Evolutionary conservation across 2,113 vertebrate species (phyloP).

Genomic region (Cacatua alba): DNA sequence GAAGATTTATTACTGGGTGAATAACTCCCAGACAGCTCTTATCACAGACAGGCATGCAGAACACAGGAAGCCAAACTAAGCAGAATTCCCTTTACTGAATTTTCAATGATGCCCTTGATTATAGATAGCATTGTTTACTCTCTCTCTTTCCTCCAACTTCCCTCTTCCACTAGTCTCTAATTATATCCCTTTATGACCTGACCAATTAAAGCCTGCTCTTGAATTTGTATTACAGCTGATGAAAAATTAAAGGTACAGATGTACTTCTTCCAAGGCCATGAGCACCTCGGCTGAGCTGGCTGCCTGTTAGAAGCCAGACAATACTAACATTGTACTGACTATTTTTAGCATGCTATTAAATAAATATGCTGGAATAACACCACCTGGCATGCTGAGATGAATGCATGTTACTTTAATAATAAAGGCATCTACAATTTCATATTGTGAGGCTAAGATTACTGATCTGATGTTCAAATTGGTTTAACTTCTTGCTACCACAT

Average conservation of each 20-base stretch:
- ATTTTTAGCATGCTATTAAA: constrained; percentile 48
- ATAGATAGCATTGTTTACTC: constrained; percentile 72
- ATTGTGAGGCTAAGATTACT: constrained; percentile 9
- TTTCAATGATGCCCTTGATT: constrained; percentile 72
- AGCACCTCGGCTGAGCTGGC: background rate
- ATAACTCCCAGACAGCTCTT: constrained; percentile 67
- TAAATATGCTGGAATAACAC: constrained; percentile 55
- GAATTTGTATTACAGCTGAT: constrained; percentile 62
- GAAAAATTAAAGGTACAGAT: constrained; percentile 71
- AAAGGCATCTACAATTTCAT: constrained; percentile 3
- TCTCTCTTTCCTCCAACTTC: constrained; percentile 44
- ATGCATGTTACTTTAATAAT: constrained; percentile 31
- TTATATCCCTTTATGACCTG: constrained; percentile 62
- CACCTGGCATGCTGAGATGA: constrained; percentile 51
- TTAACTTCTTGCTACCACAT: constrained; percentile 33
- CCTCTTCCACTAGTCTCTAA: constrained; percentile 60
- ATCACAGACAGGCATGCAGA: constrained; percentile 64
- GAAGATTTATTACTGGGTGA: constrained; percentile 65
- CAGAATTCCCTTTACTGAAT: constrained; percentile 67
- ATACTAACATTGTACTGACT: constrained; percentile 27
- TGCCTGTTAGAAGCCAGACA: constrained; percentile 54
- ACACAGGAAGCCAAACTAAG: constrained; percentile 59
- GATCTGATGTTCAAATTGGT: constrained; percentile 36
- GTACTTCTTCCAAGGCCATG: constrained; percentile 6
- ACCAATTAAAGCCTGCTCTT: constrained; percentile 64